Percentiles rank a stretch among this genome's conserved stretches.
These are phyloP conservation scores for Theristicus caerulescens DNA, from an alignment of 2,113 vertebrate genomes.

Conservation along the genomic window DNA sequence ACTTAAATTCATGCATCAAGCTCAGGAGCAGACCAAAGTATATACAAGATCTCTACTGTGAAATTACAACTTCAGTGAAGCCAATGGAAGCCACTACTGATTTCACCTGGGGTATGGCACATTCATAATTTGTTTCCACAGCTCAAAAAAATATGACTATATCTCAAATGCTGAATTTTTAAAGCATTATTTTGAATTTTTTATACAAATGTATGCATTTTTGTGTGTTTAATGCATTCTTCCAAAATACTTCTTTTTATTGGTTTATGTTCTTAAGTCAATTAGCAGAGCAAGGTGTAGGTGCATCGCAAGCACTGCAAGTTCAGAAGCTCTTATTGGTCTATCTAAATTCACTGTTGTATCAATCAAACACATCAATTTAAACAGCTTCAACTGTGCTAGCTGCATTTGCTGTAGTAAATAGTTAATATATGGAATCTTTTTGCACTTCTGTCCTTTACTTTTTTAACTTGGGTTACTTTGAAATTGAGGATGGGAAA, in stretches of 20 bases:
- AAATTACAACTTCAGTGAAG: neutral
- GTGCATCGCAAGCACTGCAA: neutral
- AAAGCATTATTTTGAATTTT: neutral
- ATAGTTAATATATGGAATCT: neutral
- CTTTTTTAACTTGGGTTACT: neutral
- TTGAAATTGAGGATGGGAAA: neutral
- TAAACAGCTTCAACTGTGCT: neutral
- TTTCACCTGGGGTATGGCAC: neutral
- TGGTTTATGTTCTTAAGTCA: neutral
- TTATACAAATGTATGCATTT: neutral
- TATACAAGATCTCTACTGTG: neutral
- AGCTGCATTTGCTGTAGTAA: neutral
- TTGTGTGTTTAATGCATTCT: neutral
- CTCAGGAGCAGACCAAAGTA: neutral
- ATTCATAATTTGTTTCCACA: neutral
- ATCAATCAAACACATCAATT: neutral
- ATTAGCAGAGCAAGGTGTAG: neutral
- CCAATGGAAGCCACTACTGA: neutral
- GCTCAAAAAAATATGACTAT: neutral
- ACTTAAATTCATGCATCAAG: neutral
- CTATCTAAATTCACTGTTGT: neutral
- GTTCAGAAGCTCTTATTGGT: neutral
- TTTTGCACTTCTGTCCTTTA: neutral
- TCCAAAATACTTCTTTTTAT: neutral
- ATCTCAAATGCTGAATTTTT: neutral